A percentile compares a stretch with the other conserved stretches of the same genome.
phyloP scores from a whole-genome alignment of 2,113 vertebrate species.

The Psittacus erithacus region DNA sequence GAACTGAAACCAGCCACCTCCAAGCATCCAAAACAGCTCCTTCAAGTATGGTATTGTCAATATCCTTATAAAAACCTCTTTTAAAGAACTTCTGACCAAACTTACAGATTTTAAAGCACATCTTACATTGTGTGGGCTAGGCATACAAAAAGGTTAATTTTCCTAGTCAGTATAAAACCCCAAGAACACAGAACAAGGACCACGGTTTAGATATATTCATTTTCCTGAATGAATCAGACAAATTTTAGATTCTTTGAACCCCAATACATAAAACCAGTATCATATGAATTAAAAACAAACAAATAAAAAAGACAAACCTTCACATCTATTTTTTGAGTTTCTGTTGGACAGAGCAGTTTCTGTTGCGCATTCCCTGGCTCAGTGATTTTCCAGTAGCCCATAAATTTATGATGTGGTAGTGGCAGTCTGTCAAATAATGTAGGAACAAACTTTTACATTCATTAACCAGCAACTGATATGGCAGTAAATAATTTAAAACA shows the following conservation, averaged over 20 bases:
- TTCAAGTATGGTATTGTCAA: not conserved
- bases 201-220: fast-evolving
- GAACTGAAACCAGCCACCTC: not conserved
- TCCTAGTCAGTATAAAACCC: not conserved
- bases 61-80: not conserved
- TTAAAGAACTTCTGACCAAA: not conserved
- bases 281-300: not conserved
- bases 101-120: not conserved
- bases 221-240: not conserved
- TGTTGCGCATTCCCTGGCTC: conserved; percentile 74
- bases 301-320: conserved; percentile 79
- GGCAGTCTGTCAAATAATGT: conserved; percentile 82
- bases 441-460: conserved; percentile 21
- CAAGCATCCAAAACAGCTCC: not conserved
- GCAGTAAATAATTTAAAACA: not conserved
- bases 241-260: not conserved
- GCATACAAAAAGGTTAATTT: not conserved
- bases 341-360: conserved; percentile 87
- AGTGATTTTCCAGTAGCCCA: conserved; percentile 88
- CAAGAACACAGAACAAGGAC: not conserved
- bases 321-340: conserved; percentile 82
- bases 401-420: conserved; percentile 85
- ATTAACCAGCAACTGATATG: not conserved
- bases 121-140: not conserved
- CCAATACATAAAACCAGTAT: not conserved